Conservation (phyloP, 1,140 invertebrate genomes). For the Lasioglossum albipes region DNA sequence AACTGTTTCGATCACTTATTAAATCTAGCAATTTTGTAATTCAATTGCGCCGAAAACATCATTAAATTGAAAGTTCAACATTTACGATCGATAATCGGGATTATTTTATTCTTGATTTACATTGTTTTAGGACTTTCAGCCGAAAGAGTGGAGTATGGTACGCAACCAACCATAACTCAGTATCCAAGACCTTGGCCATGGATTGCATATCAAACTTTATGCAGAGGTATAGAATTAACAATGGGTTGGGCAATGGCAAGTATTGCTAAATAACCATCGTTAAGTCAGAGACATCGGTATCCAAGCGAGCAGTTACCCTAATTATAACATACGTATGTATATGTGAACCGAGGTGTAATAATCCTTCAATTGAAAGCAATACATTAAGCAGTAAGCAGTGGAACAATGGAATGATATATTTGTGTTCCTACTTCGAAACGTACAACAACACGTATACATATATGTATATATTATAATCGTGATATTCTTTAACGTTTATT, state of each 20-base stretch:
- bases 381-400: slow-evolving; percentile 16
- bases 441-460: neutral
- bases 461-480: neutral
- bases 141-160: slow-evolving; percentile 65
- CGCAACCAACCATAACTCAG: slow-evolving; percentile 50
- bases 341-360: slow-evolving; percentile 77
- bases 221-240: slow-evolving; percentile 79
- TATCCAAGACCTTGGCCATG: slow-evolving; percentile 79
- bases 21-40: no score
- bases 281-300: slow-evolving; percentile 80
- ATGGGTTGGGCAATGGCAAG: slow-evolving; percentile 83
- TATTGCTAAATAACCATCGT: slow-evolving; percentile 83
- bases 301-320: slow-evolving; percentile 76
- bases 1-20: no score
- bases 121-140: slow-evolving; percentile 68
- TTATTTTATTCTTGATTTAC: slow-evolving; percentile 13
- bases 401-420: slow-evolving; percentile 46
- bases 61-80: no score
- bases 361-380: slow-evolving; percentile 67
- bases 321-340: slow-evolving; percentile 73
- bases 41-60: no score
- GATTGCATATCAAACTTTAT: slow-evolving; percentile 82
- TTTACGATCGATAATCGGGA: no score
- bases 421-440: slow-evolving; percentile 6
- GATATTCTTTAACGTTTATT: slow-evolving; percentile 18